Evolutionary conservation across 1,140 invertebrate genomes (phyloP).

Genomic region (Sipha flava): DNA sequence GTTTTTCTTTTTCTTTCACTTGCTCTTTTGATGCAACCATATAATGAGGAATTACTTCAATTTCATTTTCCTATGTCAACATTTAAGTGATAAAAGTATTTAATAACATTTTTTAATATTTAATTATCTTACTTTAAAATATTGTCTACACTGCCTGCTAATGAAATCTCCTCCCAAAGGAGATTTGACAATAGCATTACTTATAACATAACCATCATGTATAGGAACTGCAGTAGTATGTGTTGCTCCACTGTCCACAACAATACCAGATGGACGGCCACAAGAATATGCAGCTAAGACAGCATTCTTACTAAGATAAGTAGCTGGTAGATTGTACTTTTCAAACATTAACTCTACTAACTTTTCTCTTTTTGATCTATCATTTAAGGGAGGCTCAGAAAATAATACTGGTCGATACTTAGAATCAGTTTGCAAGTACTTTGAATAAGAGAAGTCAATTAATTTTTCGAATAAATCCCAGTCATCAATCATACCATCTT

Average conservation of each 20-base stretch:
- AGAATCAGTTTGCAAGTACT: conserved; percentile 66
- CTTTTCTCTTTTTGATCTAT: conserved; percentile 68
- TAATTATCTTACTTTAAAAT: conserved; percentile 55
- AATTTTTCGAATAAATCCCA: conserved; percentile 84
- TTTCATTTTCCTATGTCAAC: conserved; percentile 62
- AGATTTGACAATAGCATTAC: conserved; percentile 77
- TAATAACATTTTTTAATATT: no score
- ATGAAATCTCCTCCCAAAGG: conserved; percentile 86
- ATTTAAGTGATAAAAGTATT: no score
- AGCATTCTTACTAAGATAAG: conserved; percentile 80
- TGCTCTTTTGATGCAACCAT: conserved; percentile 69
- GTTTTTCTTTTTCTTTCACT: conserved; percentile 65
- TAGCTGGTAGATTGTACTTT: conserved; percentile 82
- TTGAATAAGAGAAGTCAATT: conserved; percentile 69
- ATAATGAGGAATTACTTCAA: conserved; percentile 74
- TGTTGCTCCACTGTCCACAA: conserved; percentile 77
- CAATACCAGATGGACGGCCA: conserved; percentile 71
- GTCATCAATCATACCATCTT: conserved; percentile 83
- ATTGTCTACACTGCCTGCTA: conserved; percentile 69
- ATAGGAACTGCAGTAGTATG: conserved; percentile 83
- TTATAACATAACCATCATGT: conserved; percentile 78
- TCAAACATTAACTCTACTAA: conserved; percentile 85
- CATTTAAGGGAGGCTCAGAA: conserved; percentile 79
- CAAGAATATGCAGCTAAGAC: conserved; percentile 82
- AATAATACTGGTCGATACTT: conserved; percentile 76